Evolutionary conservation across 92 coral and sea anemone genomes (phyloP), one percentile per base, ranked within the genome.

Genomic region (Plumapathes pennacea): DNA sequence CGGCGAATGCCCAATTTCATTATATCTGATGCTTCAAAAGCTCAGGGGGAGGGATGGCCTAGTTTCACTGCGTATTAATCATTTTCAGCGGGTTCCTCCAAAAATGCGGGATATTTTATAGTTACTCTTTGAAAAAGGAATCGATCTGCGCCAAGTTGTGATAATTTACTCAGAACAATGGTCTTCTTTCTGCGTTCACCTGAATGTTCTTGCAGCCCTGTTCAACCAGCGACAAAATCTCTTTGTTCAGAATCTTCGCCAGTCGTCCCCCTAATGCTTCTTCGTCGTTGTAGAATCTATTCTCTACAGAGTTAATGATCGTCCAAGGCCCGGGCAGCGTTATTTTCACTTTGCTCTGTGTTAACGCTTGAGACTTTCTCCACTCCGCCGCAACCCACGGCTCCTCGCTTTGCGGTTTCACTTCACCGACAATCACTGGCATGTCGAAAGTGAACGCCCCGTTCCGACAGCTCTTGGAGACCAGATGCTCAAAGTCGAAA

Each of bases 271-370:
- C 55, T 13, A 90, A 49, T 47, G 62, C 43, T 20, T 30, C 50
- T 41, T 64, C 62, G 59, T 86, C 64, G 21, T 61, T 36, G 67
- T 90, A 90, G 43, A 56, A 77, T 2, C 46, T 62, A 67, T 90
- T 82, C 5, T 26, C 72, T 14, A 78, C 74, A 20, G 95, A 59
- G 68, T 79, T 69, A 2, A 67, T 65, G 28, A 90, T 85, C 8
- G 97, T 82, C 78, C 85, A 43, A 0, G 97, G 90, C n/a, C 95
- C 97, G 20, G 97, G 97, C 0, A 90, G 44, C n/a, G 95, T 90
- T 10, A 85, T 62, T 54, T 90, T 90, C 47, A 90, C 82, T 8
- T 84, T 86, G 19, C 26, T 31, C 24, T 56, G 37, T 10, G 83
- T 43, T 38, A 73, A 13, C 34, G 46, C 64, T 43, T 90, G 97